phyloP scores from a whole-genome alignment of 2,888 invertebrate genomes.

The Folsomia manolachei region DNA sequence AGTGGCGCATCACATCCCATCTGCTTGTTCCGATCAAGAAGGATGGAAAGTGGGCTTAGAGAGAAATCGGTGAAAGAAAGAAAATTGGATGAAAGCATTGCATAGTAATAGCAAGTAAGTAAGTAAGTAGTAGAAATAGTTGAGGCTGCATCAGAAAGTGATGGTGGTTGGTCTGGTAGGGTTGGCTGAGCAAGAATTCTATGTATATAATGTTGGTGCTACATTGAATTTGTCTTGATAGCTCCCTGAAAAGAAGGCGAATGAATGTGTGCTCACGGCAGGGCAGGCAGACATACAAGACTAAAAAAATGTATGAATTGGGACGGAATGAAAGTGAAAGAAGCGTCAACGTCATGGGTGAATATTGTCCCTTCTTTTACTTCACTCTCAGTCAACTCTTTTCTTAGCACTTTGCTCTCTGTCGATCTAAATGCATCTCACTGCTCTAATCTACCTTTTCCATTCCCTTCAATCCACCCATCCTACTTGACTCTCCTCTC shows the following conservation, averaged over 20 bases:
- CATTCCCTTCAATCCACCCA: constrained; percentile 15
- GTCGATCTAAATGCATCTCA: constrained; percentile 18
- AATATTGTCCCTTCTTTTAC: constrained; percentile 35
- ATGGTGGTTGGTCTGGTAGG: not conserved
- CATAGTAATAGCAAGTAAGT: constrained; percentile 48
- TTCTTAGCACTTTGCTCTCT: constrained; percentile 35
- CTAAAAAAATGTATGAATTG: constrained; percentile 42
- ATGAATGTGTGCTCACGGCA: constrained; percentile 15
- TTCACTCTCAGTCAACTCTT: constrained; percentile 46
- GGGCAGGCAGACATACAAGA: constrained; percentile 9
- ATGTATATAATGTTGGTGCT: too few species aligned
- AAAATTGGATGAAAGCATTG: constrained; percentile 51
- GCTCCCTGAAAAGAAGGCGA: not conserved
- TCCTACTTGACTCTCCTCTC: constrained; percentile 7
- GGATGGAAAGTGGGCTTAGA: constrained; percentile 47
- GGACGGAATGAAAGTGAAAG: constrained; percentile 41
- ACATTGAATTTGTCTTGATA: constrained; percentile 22
- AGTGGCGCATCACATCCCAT: constrained; percentile 35
- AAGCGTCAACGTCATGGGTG: constrained; percentile 42
- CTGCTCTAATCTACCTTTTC: constrained; percentile 26
- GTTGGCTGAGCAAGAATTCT: too few species aligned
- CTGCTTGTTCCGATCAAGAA: constrained; percentile 26
- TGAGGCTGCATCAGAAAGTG: constrained; percentile 5
- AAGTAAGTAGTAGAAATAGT: too few species aligned
- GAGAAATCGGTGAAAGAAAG: constrained; percentile 49